Percentiles rank a stretch among this genome's conserved stretches.
phyloP scores from a whole-genome alignment of 2,113 vertebrate species.

The mouse (Mus musculus) region DNA sequence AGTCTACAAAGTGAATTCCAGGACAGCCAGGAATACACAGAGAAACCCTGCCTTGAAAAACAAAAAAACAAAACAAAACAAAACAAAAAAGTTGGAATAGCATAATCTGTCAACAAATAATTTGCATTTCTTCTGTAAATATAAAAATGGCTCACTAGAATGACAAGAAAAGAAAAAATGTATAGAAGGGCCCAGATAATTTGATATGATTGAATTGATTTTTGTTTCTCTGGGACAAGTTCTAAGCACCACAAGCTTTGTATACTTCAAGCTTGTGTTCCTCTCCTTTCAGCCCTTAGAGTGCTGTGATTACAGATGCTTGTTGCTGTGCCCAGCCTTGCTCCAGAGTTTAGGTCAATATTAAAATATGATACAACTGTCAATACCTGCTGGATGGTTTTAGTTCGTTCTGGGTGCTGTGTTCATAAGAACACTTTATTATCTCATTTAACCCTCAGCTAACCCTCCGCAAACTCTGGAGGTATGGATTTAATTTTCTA shows the following conservation, averaged over 20 bases:
- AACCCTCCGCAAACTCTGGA: not conserved
- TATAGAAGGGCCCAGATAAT: not conserved
- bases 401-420: not conserved
- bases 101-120: not conserved
- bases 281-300: not conserved
- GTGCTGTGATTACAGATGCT: not conserved
- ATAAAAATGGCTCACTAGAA: not conserved
- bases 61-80: too few species aligned
- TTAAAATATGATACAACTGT: not conserved
- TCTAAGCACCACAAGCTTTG: not conserved
- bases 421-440: too few species aligned
- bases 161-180: not conserved
- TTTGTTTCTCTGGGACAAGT: not conserved
- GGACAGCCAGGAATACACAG: too few species aligned
- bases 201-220: not conserved
- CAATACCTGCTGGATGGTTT: not conserved
- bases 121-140: not conserved
- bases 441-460: not conserved
- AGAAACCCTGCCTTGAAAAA: too few species aligned
- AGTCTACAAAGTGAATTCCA: too few species aligned
- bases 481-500: not conserved
- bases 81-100: not conserved
- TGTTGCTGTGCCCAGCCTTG: rapidly evolving
- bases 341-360: not conserved
- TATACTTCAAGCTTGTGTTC: not conserved